phyloP scores from a whole-genome alignment of 2,113 vertebrate genomes.

The Oncorhynchus mykiss region DNA sequence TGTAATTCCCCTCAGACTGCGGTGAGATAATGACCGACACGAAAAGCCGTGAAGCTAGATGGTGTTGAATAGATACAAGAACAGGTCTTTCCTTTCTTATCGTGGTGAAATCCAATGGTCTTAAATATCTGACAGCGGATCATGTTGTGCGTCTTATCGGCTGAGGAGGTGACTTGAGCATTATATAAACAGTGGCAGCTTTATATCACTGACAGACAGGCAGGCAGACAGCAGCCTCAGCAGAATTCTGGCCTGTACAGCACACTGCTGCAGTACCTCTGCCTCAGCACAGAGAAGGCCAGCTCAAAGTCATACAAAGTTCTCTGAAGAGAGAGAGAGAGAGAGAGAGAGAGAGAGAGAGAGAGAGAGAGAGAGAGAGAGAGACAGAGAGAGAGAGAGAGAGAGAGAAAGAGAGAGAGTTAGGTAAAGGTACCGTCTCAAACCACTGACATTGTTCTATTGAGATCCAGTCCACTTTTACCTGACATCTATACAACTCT shows the following conservation, averaged over 20 bases:
- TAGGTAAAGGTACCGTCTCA: conserved; percentile 19
- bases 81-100: conserved; percentile 22
- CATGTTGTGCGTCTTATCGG: conserved; percentile 36
- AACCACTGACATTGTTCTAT: conserved; percentile 9
- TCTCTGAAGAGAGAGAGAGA: background rate
- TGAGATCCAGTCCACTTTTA: conserved; percentile 13
- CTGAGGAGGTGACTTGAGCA: conserved; percentile 18
- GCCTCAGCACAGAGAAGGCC: background rate
- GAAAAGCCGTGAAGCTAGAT: conserved; percentile 12
- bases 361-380: background rate
- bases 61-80: conserved; percentile 3
- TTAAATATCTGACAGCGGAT: conserved; percentile 37
- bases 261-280: conserved; percentile 22
- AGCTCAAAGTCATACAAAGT: conserved; percentile 1
- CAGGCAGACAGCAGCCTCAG: background rate
- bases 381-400: background rate
- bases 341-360: background rate
- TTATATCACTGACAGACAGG: conserved; percentile 38
- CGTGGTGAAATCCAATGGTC: conserved; percentile 27
- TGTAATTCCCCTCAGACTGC: conserved; percentile 18
- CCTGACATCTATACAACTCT: background rate
- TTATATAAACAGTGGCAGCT: conserved; percentile 44
- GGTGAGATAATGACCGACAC: conserved; percentile 11
- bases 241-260: conserved; percentile 23
- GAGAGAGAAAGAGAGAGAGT: too few relatives aligned